Base-by-base conservation (phyloP, 2,113 vertebrate species). In the Elaphurus davidianus region DNA sequence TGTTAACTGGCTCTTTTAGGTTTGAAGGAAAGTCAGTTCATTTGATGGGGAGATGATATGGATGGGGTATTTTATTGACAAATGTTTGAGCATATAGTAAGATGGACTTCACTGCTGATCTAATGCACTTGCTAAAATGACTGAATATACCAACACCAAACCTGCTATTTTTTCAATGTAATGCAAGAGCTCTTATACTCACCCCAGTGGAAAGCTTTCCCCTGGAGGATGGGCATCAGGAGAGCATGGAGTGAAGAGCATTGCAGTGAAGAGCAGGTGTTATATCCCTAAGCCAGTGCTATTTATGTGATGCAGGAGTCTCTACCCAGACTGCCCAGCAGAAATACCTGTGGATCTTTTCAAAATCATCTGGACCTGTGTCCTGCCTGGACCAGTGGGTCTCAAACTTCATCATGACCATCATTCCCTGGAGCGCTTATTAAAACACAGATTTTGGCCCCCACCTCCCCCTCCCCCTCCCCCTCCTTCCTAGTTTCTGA, bases 61-160 rank as follows among this genome's bases (percentile, higher is more conserved):
- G 10, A 79, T 8, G n/a, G 50, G 40, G 0, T 23, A 93, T 71
- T 83, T 87, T 36, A 85, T 3, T 84, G 57, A 90, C 64, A 74
- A 15, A 47, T 59, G 33, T 92, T 95, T 90, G 45, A 92, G 36
- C 74, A 23, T 71, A 43, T 36, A 82, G 30, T 55, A 83, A 28
- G 23, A 59, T 40, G 62, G 15, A 60, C 52, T 78, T 95, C 8
- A 0, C 81, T 94, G 27, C 71, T 92, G 28, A 86, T 94, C 14
- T 62, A 64, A 82, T 64, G 90, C 85, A 88, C 83, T 84, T 90
- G n/a, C 97, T 96, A 86, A 97, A 96, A 92, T 86, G 28, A 94
- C 64, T 27, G 25, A 88, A 94, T 23, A 88, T 25, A 74, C 0
- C 81, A 91, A n/a, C 14, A 81, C 40, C 60, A 83, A 81, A n/a